Conservation (phyloP, 2,888 invertebrate genomes). For the Drosophila setosimentum region DNA sequence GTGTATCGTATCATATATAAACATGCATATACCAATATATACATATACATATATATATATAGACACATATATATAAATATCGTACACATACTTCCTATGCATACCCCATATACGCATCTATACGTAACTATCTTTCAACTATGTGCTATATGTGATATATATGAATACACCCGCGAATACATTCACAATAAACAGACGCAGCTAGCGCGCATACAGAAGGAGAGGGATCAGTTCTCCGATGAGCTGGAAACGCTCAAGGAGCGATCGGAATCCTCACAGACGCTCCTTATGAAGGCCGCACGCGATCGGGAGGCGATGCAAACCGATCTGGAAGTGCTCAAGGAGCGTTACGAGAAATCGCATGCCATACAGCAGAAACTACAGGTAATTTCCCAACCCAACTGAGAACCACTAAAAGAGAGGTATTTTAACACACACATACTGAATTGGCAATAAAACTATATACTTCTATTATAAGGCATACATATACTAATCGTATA, state of each 20-base stretch:
- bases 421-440: constrained; percentile 33
- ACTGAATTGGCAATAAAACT: constrained; percentile 30
- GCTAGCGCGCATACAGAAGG: constrained; percentile 94
- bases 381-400: constrained; percentile 86
- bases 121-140: constrained; percentile 73
- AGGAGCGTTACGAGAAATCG: constrained; percentile 95
- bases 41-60: constrained; percentile 12
- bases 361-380: constrained; percentile 93
- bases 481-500: constrained; percentile 40
- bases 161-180: constrained; percentile 25
- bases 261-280: constrained; percentile 92
- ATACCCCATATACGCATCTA: constrained; percentile 38
- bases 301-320: constrained; percentile 94
- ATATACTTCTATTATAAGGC: constrained; percentile 24
- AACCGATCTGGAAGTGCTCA: constrained; percentile 93
- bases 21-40: constrained; percentile 18
- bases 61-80: constrained; percentile 37
- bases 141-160: constrained; percentile 41
- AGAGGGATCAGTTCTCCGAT: constrained; percentile 92
- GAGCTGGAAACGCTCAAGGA: constrained; percentile 93
- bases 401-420: constrained; percentile 14
- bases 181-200: constrained; percentile 87
- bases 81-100: constrained; percentile 57
- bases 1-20: constrained; percentile 18
- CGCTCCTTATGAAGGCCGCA: constrained; percentile 92